Evolutionary conservation across 1,140 invertebrate genomes (phyloP).

Genomic region (Aplysia californica): DNA sequence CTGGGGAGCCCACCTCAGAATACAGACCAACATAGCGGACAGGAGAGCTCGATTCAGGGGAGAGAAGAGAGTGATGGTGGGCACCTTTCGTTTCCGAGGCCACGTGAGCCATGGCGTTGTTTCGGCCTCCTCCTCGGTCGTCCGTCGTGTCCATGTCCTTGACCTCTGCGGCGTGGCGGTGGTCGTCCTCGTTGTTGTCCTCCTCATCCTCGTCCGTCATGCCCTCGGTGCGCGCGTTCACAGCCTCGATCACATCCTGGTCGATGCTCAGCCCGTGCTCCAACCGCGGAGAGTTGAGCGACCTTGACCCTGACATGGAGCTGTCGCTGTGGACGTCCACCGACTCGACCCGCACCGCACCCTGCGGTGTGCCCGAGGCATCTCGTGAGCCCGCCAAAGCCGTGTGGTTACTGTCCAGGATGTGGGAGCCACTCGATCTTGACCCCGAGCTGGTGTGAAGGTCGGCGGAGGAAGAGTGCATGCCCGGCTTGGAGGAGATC

Average conservation of each 20-base stretch:
- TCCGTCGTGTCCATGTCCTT: too few relatives aligned
- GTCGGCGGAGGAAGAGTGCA: slow-evolving; percentile 57
- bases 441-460: slow-evolving; percentile 61
- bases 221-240: slow-evolving; percentile 34
- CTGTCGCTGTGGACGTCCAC: slow-evolving; percentile 62
- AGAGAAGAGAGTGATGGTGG: slow-evolving; percentile 1
- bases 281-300: slow-evolving; percentile 51
- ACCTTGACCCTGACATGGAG: slow-evolving; percentile 60
- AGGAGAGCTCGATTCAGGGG: slow-evolving; percentile 28
- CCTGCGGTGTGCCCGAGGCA: slow-evolving; percentile 27
- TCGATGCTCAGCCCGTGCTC: slow-evolving; percentile 39
- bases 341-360: slow-evolving; percentile 44
- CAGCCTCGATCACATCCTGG: slow-evolving; percentile 32
- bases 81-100: slow-evolving; percentile 30
- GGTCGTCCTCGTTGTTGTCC: slow-evolving; percentile 7
- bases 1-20: slow-evolving; percentile 15
- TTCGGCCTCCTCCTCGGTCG: too few relatives aligned
- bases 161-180: too few relatives aligned
- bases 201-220: slow-evolving; percentile 24
- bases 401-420: slow-evolving; percentile 43
- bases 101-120: slow-evolving; percentile 17
- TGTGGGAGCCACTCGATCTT: slow-evolving; percentile 65
- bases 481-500: slow-evolving; percentile 50
- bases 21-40: slow-evolving; percentile 29
- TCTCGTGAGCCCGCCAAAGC: neutral